These are phyloP conservation scores for Etia nguti DNA, from an alignment of 2,113 vertebrate genomes.

Conservation along the genomic window DNA sequence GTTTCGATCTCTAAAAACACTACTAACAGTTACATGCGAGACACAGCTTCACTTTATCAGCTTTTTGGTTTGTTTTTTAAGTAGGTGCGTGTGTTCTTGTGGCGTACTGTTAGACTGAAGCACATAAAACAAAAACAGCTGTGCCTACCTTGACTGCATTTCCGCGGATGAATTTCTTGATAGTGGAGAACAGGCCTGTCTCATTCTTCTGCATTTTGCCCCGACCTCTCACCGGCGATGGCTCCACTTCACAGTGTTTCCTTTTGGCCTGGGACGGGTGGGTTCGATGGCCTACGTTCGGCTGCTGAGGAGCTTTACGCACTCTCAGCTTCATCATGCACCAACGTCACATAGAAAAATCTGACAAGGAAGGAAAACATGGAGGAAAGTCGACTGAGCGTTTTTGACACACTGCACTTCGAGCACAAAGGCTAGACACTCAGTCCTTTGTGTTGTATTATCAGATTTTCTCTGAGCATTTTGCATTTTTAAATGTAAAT, in stretches of 20 bases:
- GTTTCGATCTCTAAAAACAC: not conserved
- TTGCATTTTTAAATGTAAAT: not conserved
- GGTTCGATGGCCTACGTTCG: conserved; percentile 64
- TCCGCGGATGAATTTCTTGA: conserved; percentile 76
- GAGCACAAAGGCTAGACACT: not conserved
- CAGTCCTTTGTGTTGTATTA: not conserved
- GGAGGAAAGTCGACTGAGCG: not conserved
- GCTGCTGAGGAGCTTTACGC: conserved; percentile 93
- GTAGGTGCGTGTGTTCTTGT: not conserved
- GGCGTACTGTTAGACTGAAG: not conserved
- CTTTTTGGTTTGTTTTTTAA: not conserved
- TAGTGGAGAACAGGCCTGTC: conserved; percentile 72
- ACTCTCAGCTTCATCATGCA: conserved; percentile 98
- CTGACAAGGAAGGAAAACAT: conserved; percentile 29
- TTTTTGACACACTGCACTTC: not conserved
- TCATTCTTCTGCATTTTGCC: conserved; percentile 74
- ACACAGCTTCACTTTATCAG: not conserved
- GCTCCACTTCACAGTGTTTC: conserved; percentile 78
- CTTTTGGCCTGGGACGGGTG: conserved; percentile 84
- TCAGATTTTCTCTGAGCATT: not conserved
- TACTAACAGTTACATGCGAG: not conserved
- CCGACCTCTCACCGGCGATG: conserved; percentile 45
- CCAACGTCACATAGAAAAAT: conserved; percentile 83
- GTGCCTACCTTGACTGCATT: conserved; percentile 70
- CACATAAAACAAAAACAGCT: not conserved